Evolutionary conservation across 2,113 vertebrate genomes (phyloP), one percentile per base, ranked within the genome.

Genomic region (Coryphaenoides rupestris): DNA sequence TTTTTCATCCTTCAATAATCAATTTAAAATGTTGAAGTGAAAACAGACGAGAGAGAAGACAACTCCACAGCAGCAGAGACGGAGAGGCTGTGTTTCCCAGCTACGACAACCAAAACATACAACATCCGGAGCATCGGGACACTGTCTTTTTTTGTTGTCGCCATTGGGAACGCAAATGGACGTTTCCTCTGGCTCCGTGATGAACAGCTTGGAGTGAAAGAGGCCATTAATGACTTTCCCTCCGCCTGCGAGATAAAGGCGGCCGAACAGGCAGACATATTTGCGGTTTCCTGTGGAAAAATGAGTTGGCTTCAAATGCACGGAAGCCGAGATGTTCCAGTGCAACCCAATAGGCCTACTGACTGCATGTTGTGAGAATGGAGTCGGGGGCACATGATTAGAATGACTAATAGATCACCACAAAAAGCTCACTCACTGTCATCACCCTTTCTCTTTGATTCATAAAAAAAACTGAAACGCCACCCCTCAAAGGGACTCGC

Each of bases 241-340:
- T 40, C 58, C 0, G 4, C 73, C 73, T 4, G 19, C 65, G 60
- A 78, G 65, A 80, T 81, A 78, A 84, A 79, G 22, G 62, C 63
- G 68, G 5, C 47, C 3, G 47, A 40, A 40, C 33, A 62, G 65
- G 62, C 55, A 21, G 66, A 13, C 1, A 46, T n/a, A 59, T 73
- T 76, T 80, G 67, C 60, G 69, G 68, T 56, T 80, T 77, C 63
- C 55, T 72, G 69, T 76, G 61, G 77, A 76, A 75, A 40, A 79
- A 82, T 46, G 50, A 69, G 56, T 71, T 52, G 53, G 63, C 63
- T 69, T 72, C n/a, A 62, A 66, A n/a, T 66, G 63, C 60, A 53
- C 17, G 33, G 47, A 55, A 55, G n/a, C 52, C 23, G 57, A 58
- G 61, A 72, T 65, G 58, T 26, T 53, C 16, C 24, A 66, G 54